Evolutionary conservation across 2,888 invertebrate genomes (phyloP).

Genomic region (Drosophila buzzatii): DNA sequence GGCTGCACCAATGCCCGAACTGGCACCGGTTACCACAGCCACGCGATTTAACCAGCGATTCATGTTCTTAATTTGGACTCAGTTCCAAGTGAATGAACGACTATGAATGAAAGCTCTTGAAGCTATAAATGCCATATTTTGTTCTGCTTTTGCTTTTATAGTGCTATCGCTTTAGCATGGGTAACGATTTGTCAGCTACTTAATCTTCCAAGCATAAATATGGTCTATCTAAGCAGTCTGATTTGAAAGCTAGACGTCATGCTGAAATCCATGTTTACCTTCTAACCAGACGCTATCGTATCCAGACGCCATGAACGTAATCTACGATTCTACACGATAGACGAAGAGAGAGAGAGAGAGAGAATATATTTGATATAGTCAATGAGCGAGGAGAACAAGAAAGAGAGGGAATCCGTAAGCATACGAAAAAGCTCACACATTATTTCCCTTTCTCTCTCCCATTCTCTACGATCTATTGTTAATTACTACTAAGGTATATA

Average conservation of each 20-base stretch:
- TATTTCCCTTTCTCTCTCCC: not conserved
- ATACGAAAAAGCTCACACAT: not conserved
- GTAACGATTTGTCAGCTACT: not conserved
- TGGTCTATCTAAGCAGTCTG: not conserved
- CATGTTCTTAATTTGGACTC: not conserved
- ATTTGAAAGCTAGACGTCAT: not conserved
- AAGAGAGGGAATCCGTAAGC: not conserved
- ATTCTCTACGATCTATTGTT: not conserved
- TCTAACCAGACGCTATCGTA: not conserved
- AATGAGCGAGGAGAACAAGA: not conserved
- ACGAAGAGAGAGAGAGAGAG: not conserved
- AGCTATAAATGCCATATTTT: not conserved
- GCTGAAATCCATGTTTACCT: not conserved
- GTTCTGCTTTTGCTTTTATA: not conserved
- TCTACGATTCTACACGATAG: not conserved
- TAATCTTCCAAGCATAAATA: not conserved
- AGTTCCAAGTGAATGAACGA: not conserved
- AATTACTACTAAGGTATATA: not conserved
- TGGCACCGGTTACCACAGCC: too few relatives aligned
- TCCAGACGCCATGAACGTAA: not conserved
- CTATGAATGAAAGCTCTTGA: not conserved
- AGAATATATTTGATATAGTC: not conserved
- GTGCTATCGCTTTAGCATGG: not conserved
- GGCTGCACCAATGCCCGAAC: not conserved
- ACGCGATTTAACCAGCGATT: too few relatives aligned